Percentiles rank a stretch among this genome's conserved stretches.
phyloP scores from a whole-genome alignment of 2,888 invertebrate species.

The Eupeodes luniger region DNA sequence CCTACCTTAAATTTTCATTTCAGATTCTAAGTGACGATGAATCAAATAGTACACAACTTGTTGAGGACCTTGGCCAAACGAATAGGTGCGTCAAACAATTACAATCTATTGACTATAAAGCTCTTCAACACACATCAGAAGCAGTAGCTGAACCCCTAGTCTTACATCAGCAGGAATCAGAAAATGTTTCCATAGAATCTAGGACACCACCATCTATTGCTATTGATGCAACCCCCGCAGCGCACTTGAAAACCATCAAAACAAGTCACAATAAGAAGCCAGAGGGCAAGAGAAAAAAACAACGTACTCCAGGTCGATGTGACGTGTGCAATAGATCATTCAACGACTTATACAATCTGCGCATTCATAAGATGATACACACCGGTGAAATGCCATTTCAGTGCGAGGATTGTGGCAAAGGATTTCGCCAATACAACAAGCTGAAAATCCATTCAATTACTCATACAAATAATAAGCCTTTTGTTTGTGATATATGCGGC shows the following conservation, averaged over 20 bases:
- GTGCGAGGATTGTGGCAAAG: conserved; percentile 80
- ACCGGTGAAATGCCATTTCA: conserved; percentile 80
- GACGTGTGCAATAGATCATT: conserved; percentile 79
- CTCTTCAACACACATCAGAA: not conserved
- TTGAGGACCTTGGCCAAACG: not conserved
- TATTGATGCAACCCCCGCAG: not conserved
- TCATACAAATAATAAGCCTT: conserved; percentile 79
- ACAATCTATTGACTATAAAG: not conserved
- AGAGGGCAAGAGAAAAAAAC: conserved; percentile 68
- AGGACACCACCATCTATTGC: not conserved
- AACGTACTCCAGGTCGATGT: conserved; percentile 76
- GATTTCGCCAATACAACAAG: conserved; percentile 80
- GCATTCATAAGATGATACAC: conserved; percentile 81
- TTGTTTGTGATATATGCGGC: conserved; percentile 79
- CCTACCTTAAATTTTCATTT: not conserved
- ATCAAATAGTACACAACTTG: no score
- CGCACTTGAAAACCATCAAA: not conserved
- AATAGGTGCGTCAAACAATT: not conserved
- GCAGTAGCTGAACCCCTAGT: not conserved
- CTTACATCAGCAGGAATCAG: not conserved
- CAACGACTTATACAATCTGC: conserved; percentile 80
- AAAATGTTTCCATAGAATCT: not conserved
- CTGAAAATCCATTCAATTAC: conserved; percentile 80
- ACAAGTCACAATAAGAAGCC: conserved; percentile 10
- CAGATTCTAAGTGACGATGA: conserved; percentile 24